phyloP scores from a whole-genome alignment of 2,113 vertebrate species.

The Spheniscus mendiculus region DNA sequence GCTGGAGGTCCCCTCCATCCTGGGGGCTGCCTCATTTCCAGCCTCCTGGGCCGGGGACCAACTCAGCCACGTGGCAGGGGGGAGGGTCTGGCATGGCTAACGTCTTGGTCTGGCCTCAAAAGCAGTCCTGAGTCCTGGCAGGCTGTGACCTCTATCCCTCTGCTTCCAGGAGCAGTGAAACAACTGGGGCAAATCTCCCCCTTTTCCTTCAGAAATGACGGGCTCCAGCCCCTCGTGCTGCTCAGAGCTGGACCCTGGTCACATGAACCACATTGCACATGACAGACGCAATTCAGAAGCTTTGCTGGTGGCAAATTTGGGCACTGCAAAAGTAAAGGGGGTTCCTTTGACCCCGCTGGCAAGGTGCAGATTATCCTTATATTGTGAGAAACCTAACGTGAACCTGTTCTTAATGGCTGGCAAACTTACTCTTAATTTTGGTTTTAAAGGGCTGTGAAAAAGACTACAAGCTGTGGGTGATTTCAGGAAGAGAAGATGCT shows the following conservation, averaged over 20 bases:
- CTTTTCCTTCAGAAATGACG: background rate
- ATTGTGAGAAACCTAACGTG: background rate
- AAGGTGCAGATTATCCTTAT: background rate
- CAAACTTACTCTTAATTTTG: slow-evolving; percentile 15
- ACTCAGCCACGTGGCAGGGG: background rate
- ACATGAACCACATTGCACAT: background rate
- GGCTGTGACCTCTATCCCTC: background rate
- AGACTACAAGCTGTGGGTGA: slow-evolving; percentile 94
- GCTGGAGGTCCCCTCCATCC: background rate
- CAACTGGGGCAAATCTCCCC: background rate
- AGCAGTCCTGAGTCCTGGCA: background rate
- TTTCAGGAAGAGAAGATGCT: slow-evolving; percentile 91
- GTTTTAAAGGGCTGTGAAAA: slow-evolving; percentile 84
- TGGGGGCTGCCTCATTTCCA: background rate
- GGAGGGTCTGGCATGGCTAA: background rate
- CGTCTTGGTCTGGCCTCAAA: background rate
- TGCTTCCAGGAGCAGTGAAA: background rate
- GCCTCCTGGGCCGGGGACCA: background rate
- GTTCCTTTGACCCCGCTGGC: background rate
- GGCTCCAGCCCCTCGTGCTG: background rate
- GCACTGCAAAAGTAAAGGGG: background rate
- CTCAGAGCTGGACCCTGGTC: background rate
- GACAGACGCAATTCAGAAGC: background rate
- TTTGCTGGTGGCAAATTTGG: background rate
- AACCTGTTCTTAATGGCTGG: background rate